Base-by-base conservation (phyloP, 2,113 vertebrate genomes). In the Phylloscopus whistleri region DNA sequence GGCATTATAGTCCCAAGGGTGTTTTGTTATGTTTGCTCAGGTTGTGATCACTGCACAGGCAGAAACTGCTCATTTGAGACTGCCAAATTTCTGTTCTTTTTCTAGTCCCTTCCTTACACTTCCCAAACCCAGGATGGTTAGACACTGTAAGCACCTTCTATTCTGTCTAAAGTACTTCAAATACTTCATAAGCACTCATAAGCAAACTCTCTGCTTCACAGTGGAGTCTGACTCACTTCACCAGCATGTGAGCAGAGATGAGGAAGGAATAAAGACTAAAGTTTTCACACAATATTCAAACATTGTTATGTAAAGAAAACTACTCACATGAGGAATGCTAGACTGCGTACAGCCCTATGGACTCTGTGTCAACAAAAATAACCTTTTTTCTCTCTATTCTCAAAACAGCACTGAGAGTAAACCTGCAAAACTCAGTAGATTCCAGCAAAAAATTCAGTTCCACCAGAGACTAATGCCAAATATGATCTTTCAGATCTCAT, bases 311-410 rank as follows among this genome's bases (percentile, higher is more conserved):
- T 39, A 39, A 89, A 79, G 41, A 84, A 80, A 93, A 62, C 44
- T 52, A 55, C 37, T 60, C 51, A 81, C 39, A 58, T 44, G 41
- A 93, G 46, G 35, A 95, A 91, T 6, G 4, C 24, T 85, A 87
- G 56, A 79, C 43, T 81, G n/a, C 41, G 87, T 80, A 49, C 22
- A 87, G 73, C 44, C 60, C 52, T 66, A 73, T 1, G 27, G 70
- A 87, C 67, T 79, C 64, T 66, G 39, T 53, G 68, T 76, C 88
- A 97, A 88, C 70, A 87, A 95, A 91, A 96, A 59, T 41, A 76
- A 80, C 31, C 37, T 88, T 70, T 94, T 77, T 86, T 48, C 82
- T 63, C 63, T 53, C 55, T 70, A 48, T 63, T 88, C 51, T 74
- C 91, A 70, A 68, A 88, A 78, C 64, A 94, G 58, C 74, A 78